phyloP scores from a whole-genome alignment of 2,113 vertebrate genomes.

The Passer domesticus region DNA sequence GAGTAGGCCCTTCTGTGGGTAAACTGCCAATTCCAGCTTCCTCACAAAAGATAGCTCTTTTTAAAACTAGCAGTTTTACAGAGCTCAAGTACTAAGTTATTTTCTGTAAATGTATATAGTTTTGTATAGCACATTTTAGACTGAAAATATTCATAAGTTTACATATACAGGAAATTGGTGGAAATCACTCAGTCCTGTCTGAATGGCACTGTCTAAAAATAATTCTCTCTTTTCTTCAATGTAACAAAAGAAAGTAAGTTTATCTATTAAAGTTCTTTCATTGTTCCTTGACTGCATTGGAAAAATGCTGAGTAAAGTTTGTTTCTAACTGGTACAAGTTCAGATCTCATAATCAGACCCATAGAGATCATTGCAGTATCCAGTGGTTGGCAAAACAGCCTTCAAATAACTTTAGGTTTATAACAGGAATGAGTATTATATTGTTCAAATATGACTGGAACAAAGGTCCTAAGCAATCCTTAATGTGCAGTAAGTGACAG shows the following conservation, averaged over 20 bases:
- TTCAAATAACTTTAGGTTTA: not conserved
- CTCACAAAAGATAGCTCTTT: not conserved
- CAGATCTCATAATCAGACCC: not conserved
- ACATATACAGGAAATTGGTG: not conserved
- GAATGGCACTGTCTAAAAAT: not conserved
- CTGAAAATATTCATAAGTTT: not conserved
- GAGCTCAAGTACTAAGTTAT: not conserved
- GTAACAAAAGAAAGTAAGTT: not conserved
- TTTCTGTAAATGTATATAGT: not conserved
- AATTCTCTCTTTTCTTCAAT: not conserved
- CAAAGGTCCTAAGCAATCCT: not conserved
- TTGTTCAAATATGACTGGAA: not conserved
- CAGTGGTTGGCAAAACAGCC: not conserved
- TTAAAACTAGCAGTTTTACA: not conserved
- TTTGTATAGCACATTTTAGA: not conserved
- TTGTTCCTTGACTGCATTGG: not conserved
- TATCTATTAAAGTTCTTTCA: not conserved
- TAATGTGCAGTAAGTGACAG: conserved; percentile 7
- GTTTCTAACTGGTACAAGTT: not conserved
- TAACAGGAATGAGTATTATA: not conserved
- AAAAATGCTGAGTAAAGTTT: not conserved
- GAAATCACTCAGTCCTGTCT: not conserved
- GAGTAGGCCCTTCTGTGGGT: not conserved
- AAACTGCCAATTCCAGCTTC: not conserved
- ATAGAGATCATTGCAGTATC: not conserved